A percentile compares a stretch with the other conserved stretches of the same genome.
Conservation (phyloP, 2,797 vertebrate genomes). For the Vultur gryphus region DNA sequence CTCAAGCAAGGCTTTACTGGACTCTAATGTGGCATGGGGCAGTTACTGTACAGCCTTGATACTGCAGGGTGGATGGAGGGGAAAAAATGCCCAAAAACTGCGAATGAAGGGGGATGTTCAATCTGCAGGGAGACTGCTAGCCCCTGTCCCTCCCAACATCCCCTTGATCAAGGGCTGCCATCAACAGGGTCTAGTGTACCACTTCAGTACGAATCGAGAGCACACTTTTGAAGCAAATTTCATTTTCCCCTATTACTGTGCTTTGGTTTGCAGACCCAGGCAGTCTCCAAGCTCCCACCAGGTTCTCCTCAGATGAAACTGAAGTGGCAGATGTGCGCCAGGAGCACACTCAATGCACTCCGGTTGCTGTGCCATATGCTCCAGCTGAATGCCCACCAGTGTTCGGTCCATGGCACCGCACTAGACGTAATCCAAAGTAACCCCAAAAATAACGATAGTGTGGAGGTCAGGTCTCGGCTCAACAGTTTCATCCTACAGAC, state of each 20-base stretch:
- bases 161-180: not conserved
- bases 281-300: not conserved
- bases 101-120: not conserved
- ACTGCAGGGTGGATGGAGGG: not conserved
- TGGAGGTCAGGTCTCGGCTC: not conserved
- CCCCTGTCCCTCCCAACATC: not conserved
- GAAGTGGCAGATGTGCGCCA: not conserved
- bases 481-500: not conserved
- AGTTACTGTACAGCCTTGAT: not conserved
- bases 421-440: not conserved
- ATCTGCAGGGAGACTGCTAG: not conserved
- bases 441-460: not conserved
- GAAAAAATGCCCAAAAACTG: not conserved
- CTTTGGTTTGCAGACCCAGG: not conserved
- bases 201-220: not conserved
- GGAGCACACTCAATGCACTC: not conserved
- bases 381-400: not conserved
- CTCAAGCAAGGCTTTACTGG: not conserved
- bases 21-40: not conserved
- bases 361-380: not conserved
- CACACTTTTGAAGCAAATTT: not conserved
- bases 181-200: not conserved
- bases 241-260: not conserved
- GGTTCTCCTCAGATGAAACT: not conserved
- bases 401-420: accelerated